Percentiles rank a stretch among this genome's conserved stretches.
phyloP scores from a whole-genome alignment of 1,140 invertebrate genomes.

The Brachionus koreanus region DNA sequence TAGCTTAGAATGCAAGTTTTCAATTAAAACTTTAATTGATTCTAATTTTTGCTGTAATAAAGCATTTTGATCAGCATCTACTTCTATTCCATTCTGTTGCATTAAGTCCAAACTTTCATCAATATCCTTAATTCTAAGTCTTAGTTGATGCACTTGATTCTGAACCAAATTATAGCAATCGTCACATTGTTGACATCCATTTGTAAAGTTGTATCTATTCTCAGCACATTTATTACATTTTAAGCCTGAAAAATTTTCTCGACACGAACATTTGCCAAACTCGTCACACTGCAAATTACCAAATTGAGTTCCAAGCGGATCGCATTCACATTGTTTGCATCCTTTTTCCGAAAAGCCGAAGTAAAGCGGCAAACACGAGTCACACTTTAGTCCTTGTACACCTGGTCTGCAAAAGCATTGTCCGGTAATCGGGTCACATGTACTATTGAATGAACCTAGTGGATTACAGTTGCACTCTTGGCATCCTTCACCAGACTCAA shows the following conservation, averaged over 20 bases:
- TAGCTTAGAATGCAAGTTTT: neutral
- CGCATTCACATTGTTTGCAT: conserved; percentile 80
- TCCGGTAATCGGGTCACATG: conserved; percentile 72
- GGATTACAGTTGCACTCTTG: conserved; percentile 73
- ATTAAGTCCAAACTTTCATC: neutral
- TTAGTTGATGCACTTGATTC: neutral
- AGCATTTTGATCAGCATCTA: neutral
- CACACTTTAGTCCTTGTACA: conserved; percentile 74
- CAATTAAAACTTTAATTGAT: neutral
- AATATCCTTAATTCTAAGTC: neutral
- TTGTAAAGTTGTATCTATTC: conserved; percentile 58
- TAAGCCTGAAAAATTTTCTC: conserved; percentile 74
- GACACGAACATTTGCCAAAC: conserved; percentile 79
- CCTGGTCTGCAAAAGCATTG: conserved; percentile 79
- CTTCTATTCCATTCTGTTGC: neutral
- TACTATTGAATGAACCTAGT: conserved; percentile 67
- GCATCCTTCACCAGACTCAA: conserved; percentile 47
- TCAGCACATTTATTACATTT: conserved; percentile 78
- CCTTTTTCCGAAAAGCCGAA: conserved; percentile 77
- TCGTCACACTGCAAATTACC: conserved; percentile 71
- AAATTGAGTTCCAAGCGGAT: conserved; percentile 71
- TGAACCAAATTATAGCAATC: conserved; percentile 41
- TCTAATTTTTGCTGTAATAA: conserved; percentile 8
- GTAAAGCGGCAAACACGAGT: conserved; percentile 71
- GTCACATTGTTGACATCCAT: conserved; percentile 50